Evolutionary conservation across 23 tunicate species (phyloP).

Genomic region (Diplosoma virens): DNA sequence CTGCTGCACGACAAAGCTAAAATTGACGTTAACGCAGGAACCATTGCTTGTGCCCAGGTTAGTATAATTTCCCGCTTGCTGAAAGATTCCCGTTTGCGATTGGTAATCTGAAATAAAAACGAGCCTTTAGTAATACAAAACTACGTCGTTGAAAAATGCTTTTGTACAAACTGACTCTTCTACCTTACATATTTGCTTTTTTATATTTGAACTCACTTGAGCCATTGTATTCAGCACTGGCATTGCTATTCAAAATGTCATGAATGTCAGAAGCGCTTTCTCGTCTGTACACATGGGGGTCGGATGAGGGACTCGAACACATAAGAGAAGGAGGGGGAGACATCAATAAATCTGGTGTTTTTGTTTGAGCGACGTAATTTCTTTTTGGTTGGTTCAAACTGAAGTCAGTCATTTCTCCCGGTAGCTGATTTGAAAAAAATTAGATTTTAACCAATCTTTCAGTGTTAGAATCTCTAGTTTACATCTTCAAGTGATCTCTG

Average conservation of each 20-base stretch:
- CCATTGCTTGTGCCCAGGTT: slow-evolving; percentile 40
- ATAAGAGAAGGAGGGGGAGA: slow-evolving; percentile 52
- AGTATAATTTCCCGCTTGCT: slow-evolving; percentile 52
- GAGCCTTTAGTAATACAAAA: too few relatives aligned
- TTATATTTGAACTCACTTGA: background rate
- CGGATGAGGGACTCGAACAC: slow-evolving; percentile 62
- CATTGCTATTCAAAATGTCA: slow-evolving; percentile 43
- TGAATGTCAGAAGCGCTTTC: slow-evolving; percentile 90
- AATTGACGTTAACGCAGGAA: slow-evolving; percentile 66
- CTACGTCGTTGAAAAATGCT: too few relatives aligned
- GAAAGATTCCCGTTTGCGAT: slow-evolving; percentile 16
- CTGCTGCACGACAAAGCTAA: slow-evolving; percentile 78
- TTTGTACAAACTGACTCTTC: too few relatives aligned
- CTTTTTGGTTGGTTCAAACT: slow-evolving; percentile 21
- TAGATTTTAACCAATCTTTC: too few relatives aligned
- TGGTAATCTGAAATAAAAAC: slow-evolving; percentile 5
- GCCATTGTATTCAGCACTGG: background rate
- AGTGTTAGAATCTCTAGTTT: too few relatives aligned
- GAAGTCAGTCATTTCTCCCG: slow-evolving; percentile 48
- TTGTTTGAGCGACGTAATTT: background rate
- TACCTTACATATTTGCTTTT: too few relatives aligned
- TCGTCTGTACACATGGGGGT: slow-evolving; percentile 62
- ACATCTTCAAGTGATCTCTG: too few relatives aligned
- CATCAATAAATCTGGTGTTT: slow-evolving; percentile 21
- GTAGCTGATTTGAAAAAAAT: too few relatives aligned